These are phyloP conservation scores for Argyrosomus regius DNA, from an alignment of 2,797 vertebrate genomes.

Conservation along the genomic window DNA sequence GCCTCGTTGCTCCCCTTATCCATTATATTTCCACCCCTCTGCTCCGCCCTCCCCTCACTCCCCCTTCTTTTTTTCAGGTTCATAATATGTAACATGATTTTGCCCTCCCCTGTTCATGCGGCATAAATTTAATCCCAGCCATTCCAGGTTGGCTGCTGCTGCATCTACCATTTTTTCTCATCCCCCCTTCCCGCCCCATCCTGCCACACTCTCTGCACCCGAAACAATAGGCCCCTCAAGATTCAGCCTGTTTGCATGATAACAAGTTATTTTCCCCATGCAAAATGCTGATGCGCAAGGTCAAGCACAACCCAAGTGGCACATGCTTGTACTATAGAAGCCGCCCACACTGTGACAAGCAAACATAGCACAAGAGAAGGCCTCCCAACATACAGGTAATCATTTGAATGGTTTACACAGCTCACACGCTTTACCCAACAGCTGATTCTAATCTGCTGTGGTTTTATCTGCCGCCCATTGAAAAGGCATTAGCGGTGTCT, in stretches of 20 bases:
- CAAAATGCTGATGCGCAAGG: slow-evolving; percentile 74
- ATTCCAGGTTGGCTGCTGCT: slow-evolving; percentile 76
- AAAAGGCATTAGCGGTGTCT: slow-evolving; percentile 57
- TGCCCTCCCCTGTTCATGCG: slow-evolving; percentile 81
- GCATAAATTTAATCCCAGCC: slow-evolving; percentile 82
- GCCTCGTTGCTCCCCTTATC: slow-evolving; percentile 78
- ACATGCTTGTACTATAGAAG: slow-evolving; percentile 55
- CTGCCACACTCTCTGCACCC: slow-evolving; percentile 64
- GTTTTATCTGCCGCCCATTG: slow-evolving; percentile 54
- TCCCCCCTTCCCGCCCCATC: slow-evolving; percentile 9
- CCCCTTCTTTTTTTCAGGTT: slow-evolving; percentile 64
- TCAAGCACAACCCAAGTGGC: slow-evolving; percentile 70
- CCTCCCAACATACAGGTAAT: slow-evolving; percentile 42
- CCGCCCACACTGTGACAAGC: slow-evolving; percentile 56
- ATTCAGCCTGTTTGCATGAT: slow-evolving; percentile 74
- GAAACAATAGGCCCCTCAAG: slow-evolving; percentile 73
- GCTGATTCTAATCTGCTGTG: slow-evolving; percentile 41
- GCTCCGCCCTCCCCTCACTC: slow-evolving; percentile 52
- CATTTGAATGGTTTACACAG: slow-evolving; percentile 60
- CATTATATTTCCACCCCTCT: slow-evolving; percentile 76
- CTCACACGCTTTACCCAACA: slow-evolving; percentile 30
- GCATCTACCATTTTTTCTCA: slow-evolving; percentile 70
- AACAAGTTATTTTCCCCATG: slow-evolving; percentile 62
- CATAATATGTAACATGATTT: slow-evolving; percentile 85
- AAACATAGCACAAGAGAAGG: slow-evolving; percentile 51